Percentiles rank a stretch among this genome's conserved stretches.
These are phyloP conservation scores for Eupithecia tripunctaria DNA, from an alignment of 2,888 invertebrate species.

Conservation along the genomic window DNA sequence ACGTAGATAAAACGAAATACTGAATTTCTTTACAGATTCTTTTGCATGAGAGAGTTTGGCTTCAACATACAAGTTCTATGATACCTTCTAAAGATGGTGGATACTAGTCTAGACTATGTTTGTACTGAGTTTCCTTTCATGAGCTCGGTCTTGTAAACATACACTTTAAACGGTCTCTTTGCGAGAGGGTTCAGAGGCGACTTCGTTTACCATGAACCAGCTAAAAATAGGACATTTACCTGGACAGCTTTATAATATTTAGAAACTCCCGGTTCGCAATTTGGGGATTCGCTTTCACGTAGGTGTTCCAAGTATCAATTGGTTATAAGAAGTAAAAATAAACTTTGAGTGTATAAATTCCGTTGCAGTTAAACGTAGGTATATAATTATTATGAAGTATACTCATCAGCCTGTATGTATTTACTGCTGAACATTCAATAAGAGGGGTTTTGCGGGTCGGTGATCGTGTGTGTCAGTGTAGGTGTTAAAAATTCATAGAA, in stretches of 20 bases:
- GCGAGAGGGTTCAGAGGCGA: constrained; percentile 45
- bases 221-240: constrained; percentile 54
- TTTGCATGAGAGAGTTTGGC: background rate
- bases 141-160: constrained; percentile 45
- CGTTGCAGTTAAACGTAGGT: background rate
- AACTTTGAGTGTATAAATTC: background rate
- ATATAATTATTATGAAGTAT: too few species aligned
- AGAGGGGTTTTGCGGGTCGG: too few species aligned
- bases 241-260: constrained; percentile 14
- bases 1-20: background rate
- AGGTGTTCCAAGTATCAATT: background rate
- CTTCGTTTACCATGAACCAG: constrained; percentile 46
- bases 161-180: constrained; percentile 54
- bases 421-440: too few species aligned
- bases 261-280: constrained; percentile 5
- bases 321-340: background rate
- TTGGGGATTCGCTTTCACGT: background rate
- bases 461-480: too few species aligned
- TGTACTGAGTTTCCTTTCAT: constrained; percentile 36
- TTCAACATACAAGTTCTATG: background rate
- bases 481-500: too few species aligned
- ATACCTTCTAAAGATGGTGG: background rate
- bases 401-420: too few species aligned
- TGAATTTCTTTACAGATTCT: background rate
- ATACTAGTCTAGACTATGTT: constrained; percentile 26